Evolutionary conservation across 2,797 vertebrate species (phyloP), one percentile per base, ranked within the genome.

Genomic region (Hydrophis major): DNA sequence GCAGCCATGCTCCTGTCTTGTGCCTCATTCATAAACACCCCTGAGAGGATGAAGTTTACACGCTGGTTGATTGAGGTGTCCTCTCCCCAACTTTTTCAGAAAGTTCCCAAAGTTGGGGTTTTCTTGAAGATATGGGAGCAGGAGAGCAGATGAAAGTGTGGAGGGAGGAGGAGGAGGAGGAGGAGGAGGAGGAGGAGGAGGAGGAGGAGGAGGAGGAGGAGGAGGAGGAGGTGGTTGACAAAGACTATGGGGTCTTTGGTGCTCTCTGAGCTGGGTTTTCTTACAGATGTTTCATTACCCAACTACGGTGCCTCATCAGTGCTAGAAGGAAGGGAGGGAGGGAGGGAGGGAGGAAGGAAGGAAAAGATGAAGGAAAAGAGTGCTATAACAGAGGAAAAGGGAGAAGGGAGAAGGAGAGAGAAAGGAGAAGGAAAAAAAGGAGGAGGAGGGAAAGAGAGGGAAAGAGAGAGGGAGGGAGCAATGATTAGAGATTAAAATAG

Each of bases 401-500:
- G 5, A 50, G 25, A 6, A 37, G 11, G n/a, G 5, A 50, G 37
- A 6, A 37, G 20, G n/a, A 6, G 8, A 14, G 25, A 22, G 11
- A 28, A 11, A 18, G 27, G 14, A 59, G n/a, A 59, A 37, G 27
- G 22, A 37, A 59, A 13, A 37, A 5, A 12, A 56, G 57, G 1
- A 57, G 55, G 10, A 4, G 20, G 18, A 59, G 66, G 92, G 95
- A 95, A 22, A 93, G 95, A 96, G 88, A 94, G 95, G 95, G 96
- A 96, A 59, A 88, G 95, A 96, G 61, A 88, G 95, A 94, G 95
- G 94, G 94, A 94, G 91, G 1, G 95, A 95, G 97, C 96, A 97
- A 96, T 94, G 95, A 97, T 86, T 90, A 93, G 95, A 91, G 95
- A 97, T 97, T 96, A 96, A 97, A 97, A 97, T 97, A 97, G 95